These are phyloP conservation scores for Hanleya hanleyi DNA, from an alignment of 2,888 invertebrate genomes.

Conservation along the genomic window DNA sequence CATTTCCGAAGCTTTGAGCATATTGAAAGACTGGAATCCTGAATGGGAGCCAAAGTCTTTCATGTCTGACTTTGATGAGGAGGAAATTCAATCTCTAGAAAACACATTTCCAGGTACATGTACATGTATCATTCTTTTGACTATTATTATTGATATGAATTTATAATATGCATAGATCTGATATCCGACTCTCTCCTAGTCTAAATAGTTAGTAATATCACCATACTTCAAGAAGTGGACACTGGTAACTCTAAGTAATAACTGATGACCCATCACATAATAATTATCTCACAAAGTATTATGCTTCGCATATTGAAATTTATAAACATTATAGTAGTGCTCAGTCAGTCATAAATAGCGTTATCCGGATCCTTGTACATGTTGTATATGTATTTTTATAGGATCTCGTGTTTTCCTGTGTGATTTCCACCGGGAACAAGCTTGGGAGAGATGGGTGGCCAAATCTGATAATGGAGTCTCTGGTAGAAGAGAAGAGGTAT, in stretches of 20 bases:
- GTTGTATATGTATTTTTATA: background rate
- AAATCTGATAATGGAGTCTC: conserved; percentile 18
- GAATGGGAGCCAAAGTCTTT: conserved; percentile 25
- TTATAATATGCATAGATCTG: background rate
- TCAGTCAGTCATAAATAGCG: background rate
- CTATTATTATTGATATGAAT: background rate
- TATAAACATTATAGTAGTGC: background rate
- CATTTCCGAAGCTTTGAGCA: conserved; percentile 27
- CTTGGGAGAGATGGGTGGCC: conserved; percentile 30
- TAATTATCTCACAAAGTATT: too few species aligned
- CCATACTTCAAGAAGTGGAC: too few species aligned
- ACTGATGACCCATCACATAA: too few species aligned
- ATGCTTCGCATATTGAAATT: background rate
- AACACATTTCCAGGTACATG: conserved; percentile 17
- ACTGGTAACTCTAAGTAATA: too few species aligned
- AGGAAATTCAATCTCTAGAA: conserved; percentile 26
- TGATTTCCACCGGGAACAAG: conserved; percentile 29
- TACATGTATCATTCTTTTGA: background rate
- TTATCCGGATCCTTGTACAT: background rate
- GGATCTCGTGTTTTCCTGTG: conserved; percentile 18
- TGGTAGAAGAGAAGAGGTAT: conserved; percentile 1
- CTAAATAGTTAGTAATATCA: too few species aligned
- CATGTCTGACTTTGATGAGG: conserved; percentile 27
- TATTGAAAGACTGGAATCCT: conserved; percentile 19
- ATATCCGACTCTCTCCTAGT: too few species aligned